Conservation (phyloP, 2,797 vertebrate species). For the Platalea minor region DNA sequence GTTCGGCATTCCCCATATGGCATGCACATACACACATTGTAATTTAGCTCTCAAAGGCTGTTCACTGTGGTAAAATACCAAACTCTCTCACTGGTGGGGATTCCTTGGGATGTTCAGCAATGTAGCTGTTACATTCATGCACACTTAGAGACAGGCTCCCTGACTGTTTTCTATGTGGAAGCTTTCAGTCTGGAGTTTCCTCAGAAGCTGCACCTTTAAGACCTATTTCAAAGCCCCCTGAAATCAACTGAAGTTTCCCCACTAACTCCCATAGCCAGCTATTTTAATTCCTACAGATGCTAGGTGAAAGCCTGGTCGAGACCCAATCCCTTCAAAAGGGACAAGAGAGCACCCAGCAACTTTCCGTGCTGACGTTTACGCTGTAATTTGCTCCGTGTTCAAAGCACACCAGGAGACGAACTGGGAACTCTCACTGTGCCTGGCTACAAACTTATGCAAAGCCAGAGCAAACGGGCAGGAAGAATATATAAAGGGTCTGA, state of each 20-base stretch:
- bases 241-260: neutral
- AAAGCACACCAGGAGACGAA: neutral
- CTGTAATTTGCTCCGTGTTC: neutral
- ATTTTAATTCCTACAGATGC: neutral
- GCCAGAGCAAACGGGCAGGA: neutral
- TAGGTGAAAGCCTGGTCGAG: neutral
- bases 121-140: neutral
- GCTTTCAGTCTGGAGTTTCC: neutral
- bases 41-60: neutral
- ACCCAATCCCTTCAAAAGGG: neutral
- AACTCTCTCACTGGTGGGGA: neutral
- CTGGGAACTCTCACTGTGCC: neutral
- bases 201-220: neutral
- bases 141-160: neutral
- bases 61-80: neutral
- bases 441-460: too few relatives aligned
- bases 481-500: rapidly evolving
- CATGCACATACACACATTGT: neutral
- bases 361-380: neutral
- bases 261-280: neutral
- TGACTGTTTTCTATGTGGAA: rapidly evolving
- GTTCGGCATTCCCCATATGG: neutral
- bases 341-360: neutral
- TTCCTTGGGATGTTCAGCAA: neutral
- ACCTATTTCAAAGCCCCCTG: neutral